Conservation (phyloP, 2,888 invertebrate genomes). For the Orchestes rusci region DNA sequence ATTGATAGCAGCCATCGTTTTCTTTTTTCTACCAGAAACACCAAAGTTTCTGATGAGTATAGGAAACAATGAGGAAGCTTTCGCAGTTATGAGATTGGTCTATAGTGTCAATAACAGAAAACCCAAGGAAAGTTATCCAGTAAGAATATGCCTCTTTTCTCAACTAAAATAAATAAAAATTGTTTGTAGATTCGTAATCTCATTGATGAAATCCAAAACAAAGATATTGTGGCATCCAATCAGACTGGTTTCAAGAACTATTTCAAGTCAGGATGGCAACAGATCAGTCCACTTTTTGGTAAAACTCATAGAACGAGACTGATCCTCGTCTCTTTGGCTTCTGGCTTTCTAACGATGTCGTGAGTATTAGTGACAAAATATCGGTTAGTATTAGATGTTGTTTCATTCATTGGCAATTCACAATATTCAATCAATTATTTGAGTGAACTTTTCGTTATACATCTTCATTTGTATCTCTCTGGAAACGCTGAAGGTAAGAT, state of each 20-base stretch:
- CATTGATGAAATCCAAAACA: constrained; percentile 1
- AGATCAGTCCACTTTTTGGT: constrained; percentile 57
- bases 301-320: constrained; percentile 55
- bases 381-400: too few relatives aligned
- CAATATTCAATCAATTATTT: too few relatives aligned
- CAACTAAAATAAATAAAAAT: too few relatives aligned
- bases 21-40: constrained; percentile 62
- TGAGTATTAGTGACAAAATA: too few relatives aligned
- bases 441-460: too few relatives aligned
- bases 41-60: constrained; percentile 69
- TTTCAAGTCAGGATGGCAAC: constrained; percentile 51
- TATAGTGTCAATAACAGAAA: constrained; percentile 58
- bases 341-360: constrained; percentile 47
- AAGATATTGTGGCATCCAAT: constrained; percentile 20
- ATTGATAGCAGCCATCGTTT: constrained; percentile 53
- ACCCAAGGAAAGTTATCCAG: constrained; percentile 55
- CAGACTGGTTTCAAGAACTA: constrained; percentile 41
- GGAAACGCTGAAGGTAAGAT: too few relatives aligned
- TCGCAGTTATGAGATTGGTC: constrained; percentile 55
- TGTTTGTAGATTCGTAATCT: background rate
- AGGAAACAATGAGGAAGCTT: constrained; percentile 57
- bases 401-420: too few relatives aligned
- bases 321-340: constrained; percentile 43
- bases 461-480: too few relatives aligned
- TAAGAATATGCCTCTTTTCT: constrained; percentile 44